phyloP scores from a whole-genome alignment of 1,140 invertebrate species.

The Zaprionus tsacasi region DNA sequence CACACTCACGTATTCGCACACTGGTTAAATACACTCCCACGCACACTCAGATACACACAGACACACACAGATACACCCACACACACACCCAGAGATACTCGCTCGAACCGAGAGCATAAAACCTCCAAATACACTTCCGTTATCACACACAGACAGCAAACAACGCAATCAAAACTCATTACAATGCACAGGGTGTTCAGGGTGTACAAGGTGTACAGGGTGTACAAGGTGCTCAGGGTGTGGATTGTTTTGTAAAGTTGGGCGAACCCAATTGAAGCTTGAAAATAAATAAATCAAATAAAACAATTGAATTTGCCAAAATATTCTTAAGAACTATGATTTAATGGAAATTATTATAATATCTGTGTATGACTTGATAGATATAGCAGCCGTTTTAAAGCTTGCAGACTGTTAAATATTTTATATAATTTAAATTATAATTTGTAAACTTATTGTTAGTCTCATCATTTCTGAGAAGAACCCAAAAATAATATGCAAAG shows the following conservation, averaged over 20 bases:
- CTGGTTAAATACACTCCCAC: background rate
- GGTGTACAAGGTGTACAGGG: conserved; percentile 2
- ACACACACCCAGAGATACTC: background rate
- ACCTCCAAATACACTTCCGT: conserved; percentile 36
- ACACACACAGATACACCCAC: background rate
- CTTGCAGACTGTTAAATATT: too few species aligned
- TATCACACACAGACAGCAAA: conserved; percentile 37
- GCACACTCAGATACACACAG: background rate
- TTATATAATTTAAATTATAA: too few species aligned
- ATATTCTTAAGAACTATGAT: too few species aligned
- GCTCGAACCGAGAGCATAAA: conserved; percentile 6
- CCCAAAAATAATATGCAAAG: too few species aligned
- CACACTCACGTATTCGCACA: background rate
- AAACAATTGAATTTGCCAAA: too few species aligned
- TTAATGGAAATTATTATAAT: too few species aligned
- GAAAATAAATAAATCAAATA: too few species aligned
- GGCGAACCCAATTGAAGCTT: background rate
- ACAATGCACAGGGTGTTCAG: conserved; percentile 18
- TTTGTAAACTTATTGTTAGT: too few species aligned
- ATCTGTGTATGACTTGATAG: too few species aligned
- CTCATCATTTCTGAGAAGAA: too few species aligned
- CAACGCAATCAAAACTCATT: conserved; percentile 43
- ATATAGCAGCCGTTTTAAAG: too few species aligned
- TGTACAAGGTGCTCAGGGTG: background rate
- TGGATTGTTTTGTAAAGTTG: conserved; percentile 5